These are phyloP conservation scores for Calephelis perditalis DNA, from an alignment of 2,888 invertebrate genomes.

Conservation along the genomic window DNA sequence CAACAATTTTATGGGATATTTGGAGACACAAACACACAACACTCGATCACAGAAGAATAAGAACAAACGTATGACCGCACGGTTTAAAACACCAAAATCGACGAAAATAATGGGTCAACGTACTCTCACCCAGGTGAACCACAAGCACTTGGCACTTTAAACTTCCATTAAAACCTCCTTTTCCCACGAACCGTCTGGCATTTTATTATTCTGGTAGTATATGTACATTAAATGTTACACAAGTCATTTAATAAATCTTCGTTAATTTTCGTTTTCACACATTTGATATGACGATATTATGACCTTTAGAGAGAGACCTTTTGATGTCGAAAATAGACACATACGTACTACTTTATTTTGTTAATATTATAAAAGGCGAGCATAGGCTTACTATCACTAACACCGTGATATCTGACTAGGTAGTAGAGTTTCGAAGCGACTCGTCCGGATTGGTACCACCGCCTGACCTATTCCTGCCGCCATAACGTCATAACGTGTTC, in stretches of 20 bases:
- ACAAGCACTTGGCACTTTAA: neutral
- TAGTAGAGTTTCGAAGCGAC: no score
- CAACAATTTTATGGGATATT: no score
- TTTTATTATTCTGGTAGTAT: neutral
- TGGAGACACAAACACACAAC: neutral
- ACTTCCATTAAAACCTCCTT: neutral
- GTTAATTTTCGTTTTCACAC: neutral
- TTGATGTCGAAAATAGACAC: no score
- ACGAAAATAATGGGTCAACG: neutral
- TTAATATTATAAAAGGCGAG: no score
- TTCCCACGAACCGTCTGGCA: slow-evolving; percentile 1
- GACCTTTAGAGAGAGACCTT: neutral
- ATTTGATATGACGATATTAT: neutral
- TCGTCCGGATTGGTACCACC: no score
- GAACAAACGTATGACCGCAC: no score
- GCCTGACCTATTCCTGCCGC: no score
- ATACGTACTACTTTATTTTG: no score
- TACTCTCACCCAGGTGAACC: neutral
- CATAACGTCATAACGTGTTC: no score
- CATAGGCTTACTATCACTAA: no score
- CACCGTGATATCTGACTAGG: no score
- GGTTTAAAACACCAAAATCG: neutral
- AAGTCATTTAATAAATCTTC: neutral
- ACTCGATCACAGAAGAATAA: no score
- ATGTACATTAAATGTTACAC: neutral